These are phyloP conservation scores for Sarcophaga subvicina DNA, from an alignment of 2,888 invertebrate genomes.

Conservation along the genomic window DNA sequence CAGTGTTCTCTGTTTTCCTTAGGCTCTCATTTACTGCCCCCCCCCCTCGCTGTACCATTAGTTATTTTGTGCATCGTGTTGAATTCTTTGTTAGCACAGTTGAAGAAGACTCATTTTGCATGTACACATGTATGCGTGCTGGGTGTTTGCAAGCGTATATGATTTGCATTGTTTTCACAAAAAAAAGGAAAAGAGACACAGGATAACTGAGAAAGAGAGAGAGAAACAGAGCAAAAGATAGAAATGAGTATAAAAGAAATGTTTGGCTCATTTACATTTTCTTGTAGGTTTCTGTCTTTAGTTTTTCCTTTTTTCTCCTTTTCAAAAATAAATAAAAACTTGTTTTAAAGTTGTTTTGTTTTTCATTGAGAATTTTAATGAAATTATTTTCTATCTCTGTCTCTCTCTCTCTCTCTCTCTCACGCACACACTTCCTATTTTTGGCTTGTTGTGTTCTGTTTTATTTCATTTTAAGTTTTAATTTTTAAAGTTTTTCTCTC, in stretches of 20 bases:
- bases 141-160: background rate
- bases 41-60: no score
- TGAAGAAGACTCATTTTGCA: no score
- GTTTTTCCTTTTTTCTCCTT: constrained; percentile 22
- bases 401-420: background rate
- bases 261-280: constrained; percentile 62
- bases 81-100: constrained; percentile 23
- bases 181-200: background rate
- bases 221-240: background rate
- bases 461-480: constrained; percentile 23
- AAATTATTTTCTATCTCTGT: constrained; percentile 50
- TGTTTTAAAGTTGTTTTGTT: constrained; percentile 51
- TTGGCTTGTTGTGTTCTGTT: constrained; percentile 1
- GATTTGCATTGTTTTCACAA: constrained; percentile 41
- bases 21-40: background rate
- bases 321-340: constrained; percentile 35
- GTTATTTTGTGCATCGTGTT: constrained; percentile 10
- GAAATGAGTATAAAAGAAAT: background rate
- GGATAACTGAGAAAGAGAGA: background rate
- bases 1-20: constrained; percentile 4
- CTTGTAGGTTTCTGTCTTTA: constrained; percentile 2
- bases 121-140: no score
- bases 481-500: constrained; percentile 25
- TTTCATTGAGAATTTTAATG: constrained; percentile 59
- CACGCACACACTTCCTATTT: no score